Base-by-base conservation (phyloP, 2,797 vertebrate species). In the Antennarius maculatus region DNA sequence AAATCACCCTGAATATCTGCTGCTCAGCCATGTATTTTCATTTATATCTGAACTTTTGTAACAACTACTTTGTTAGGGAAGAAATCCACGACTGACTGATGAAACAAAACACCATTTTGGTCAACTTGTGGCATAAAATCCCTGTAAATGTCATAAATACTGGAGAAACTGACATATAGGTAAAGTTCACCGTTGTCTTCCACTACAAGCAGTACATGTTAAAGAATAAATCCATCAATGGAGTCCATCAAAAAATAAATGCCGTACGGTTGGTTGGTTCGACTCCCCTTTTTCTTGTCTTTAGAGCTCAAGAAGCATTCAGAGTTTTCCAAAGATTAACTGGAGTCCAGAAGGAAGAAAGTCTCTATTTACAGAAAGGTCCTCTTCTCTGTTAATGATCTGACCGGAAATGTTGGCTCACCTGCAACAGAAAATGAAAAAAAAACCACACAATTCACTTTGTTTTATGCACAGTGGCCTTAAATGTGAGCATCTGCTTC, bases 281-380 rank as follows among this genome's bases (percentile, higher is more conserved):
- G 29, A n/a, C 48, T 73, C 64, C 51, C 76, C 46, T 72, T 8
- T 66, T 64, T 54, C 23, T 62, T 57, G 77, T 87, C 83, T 65
- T 16, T 8, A 63, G 53, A 74, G 77, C 76, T 78, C 74, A 76
- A 64, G 69, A 81, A 69, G 54, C 71, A 76, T 83, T 80, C 65
- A 65, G 69, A 54, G 66, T 80, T 71, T 80, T 74, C 60, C 64
- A 66, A 79, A 76, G 71, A 81, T 71, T 54, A 71, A 71, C 43
- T 74, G 66, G 60, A 66, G 70, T 84, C 85, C 82, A 76, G 65
- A 86, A 69, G 71, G 79, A 81, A 81, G 56, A 56, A 65, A 74
- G 82, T 88, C 84, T 88, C 63, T 92, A 92, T 92, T 83, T 91
- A 92, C 89, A 92, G 75, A 55, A 85, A 79, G 63, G 62, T 85